phyloP scores from a whole-genome alignment of 2,888 invertebrate genomes.

The Clistopyga incitator region DNA sequence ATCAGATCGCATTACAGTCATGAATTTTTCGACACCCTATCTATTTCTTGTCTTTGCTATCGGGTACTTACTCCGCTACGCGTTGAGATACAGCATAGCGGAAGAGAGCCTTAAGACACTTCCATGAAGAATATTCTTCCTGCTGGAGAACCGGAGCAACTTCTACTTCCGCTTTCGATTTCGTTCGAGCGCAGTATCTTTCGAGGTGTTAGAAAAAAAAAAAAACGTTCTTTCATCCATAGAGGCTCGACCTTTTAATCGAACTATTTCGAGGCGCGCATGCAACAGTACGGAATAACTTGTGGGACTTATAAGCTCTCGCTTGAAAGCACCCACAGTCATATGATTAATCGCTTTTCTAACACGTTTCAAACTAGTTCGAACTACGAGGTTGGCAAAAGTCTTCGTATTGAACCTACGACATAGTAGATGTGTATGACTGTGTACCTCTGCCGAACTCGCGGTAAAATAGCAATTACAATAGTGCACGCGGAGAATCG shows the following conservation, averaged over 20 bases:
- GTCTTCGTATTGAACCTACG: not conserved
- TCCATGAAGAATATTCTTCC: conserved; percentile 5
- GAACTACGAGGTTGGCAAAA: not conserved
- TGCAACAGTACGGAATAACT: not conserved
- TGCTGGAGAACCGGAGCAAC: conserved; percentile 3
- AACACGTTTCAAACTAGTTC: conserved; percentile 39
- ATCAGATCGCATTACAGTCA: not conserved
- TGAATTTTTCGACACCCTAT: conserved; percentile 3
- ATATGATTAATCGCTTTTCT: conserved; percentile 34
- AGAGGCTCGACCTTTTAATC: not conserved
- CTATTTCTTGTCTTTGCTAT: not conserved
- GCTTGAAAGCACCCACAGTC: not conserved
- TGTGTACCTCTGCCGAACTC: not conserved
- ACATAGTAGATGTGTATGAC: not conserved
- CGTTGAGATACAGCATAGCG: conserved; percentile 1
- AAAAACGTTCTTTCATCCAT: too few species aligned
- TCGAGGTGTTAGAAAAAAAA: not conserved
- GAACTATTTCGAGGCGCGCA: not conserved
- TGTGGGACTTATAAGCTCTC: not conserved
- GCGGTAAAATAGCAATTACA: not conserved
- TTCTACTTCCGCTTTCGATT: conserved; percentile 18
- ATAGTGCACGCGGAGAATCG: not conserved
- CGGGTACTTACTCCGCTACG: conserved; percentile 17
- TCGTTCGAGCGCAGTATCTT: not conserved
- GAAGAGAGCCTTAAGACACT: not conserved